phyloP scores from a whole-genome alignment of 2,888 invertebrate species.

The Bedellia somnulentella region DNA sequence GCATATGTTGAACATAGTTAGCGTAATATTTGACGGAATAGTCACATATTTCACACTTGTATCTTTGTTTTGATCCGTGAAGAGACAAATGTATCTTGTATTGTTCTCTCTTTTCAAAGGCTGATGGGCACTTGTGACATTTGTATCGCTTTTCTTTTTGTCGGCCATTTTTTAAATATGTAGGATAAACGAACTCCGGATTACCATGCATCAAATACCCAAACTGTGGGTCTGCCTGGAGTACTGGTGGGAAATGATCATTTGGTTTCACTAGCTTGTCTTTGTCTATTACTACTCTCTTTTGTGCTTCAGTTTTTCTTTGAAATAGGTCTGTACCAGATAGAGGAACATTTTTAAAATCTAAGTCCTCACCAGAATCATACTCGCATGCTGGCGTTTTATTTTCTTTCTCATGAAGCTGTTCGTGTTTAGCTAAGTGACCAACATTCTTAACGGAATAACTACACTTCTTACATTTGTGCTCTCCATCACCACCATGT shows the following conservation, averaged over 20 bases:
- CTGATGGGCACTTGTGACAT: conserved; percentile 84
- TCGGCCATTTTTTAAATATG: conserved; percentile 72
- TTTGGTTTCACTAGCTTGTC: conserved; percentile 52
- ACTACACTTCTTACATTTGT: conserved; percentile 71
- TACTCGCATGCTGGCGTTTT: conserved; percentile 34
- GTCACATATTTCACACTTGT: conserved; percentile 82
- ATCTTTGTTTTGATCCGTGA: conserved; percentile 82
- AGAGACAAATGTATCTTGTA: conserved; percentile 80
- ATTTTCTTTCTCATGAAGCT: conserved; percentile 46
- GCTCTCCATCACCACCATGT: conserved; percentile 66
- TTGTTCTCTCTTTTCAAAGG: conserved; percentile 83
- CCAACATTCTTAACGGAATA: conserved; percentile 70
- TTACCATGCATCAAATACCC: conserved; percentile 72
- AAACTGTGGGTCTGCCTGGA: conserved; percentile 67
- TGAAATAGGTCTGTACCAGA: conserved; percentile 69
- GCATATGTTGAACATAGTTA: conserved; percentile 79
- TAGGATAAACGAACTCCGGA: conserved; percentile 76
- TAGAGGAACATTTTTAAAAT: conserved; percentile 58
- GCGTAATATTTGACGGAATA: conserved; percentile 87
- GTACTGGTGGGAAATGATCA: conserved; percentile 53
- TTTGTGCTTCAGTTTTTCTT: conserved; percentile 64
- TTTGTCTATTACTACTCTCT: conserved; percentile 47
- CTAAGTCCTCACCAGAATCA: conserved; percentile 49
- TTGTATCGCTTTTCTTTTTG: conserved; percentile 78
- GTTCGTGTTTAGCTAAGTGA: conserved; percentile 67